Evolutionary conservation across 2,113 vertebrate genomes (phyloP), one percentile per base, ranked within the genome.

Genomic region (Pluvialis apricaria): DNA sequence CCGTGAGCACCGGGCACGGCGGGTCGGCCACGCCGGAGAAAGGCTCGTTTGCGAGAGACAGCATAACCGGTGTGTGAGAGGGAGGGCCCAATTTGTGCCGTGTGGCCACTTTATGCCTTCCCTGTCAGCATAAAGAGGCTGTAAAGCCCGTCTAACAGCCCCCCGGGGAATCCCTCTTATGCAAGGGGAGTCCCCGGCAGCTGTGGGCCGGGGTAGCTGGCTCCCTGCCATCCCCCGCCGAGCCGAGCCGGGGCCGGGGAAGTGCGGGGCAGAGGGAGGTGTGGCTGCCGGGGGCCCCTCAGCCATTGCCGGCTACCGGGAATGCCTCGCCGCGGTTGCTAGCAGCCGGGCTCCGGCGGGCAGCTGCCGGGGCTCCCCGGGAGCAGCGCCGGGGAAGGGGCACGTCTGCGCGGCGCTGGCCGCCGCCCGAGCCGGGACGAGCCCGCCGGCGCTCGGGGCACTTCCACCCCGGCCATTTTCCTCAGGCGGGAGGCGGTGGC

Each of bases 221-320:
- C 95, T 95, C 87, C 65, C 47, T 87, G 94, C 92, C 94, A 97
- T 82, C 66, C 79, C 79, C 86, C 73, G 76, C 88, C 55, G 89
- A 81, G 76, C 88, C 55, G 87, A 81, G 91, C 89, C 83, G 64
- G 89, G 61, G 77, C 62, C 31, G 71, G 82, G 64, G 77, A 75
- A 93, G 72, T 52, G 85, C 92, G 82, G 82, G 82, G 62, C 68
- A 90, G 85, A 82, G 95, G 92, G 92, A 97, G 95, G 95, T 92
- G 92, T 95, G 94, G 94, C 91, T 94, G 96, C 82, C 75, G 82
- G 94, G 94, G 90, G 82, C 71, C 58, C 92, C 96, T 93, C 85
- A 47, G 90, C 91, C 88, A 91, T 84, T 89, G 84, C 82, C 82
- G 88, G 83, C 76, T 92, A 73, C 58, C 26, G 70, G 86, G 85